Evolutionary conservation across 2,797 vertebrate species (phyloP).

Genomic region (Mareca strepera): DNA sequence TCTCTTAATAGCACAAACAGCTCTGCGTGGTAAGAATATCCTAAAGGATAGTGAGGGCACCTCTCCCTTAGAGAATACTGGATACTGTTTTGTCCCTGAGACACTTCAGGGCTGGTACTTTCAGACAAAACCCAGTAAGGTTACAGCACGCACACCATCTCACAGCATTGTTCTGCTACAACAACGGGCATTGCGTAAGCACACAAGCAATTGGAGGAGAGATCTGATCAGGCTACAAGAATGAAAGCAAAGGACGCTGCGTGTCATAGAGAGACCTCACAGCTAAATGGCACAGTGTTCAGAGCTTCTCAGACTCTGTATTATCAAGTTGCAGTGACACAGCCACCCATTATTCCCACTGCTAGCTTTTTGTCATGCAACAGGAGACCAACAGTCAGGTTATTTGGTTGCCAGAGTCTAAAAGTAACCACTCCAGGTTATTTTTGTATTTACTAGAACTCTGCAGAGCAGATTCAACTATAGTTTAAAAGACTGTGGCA

Average conservation of each 20-base stretch:
- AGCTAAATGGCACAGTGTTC: slow-evolving; percentile 41
- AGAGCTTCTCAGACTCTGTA: slow-evolving; percentile 24
- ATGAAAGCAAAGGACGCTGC: neutral
- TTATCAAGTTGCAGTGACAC: slow-evolving; percentile 61
- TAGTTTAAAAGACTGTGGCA: neutral
- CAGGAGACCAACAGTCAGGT: neutral
- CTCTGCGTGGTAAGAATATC: slow-evolving; percentile 33
- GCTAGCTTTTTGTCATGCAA: slow-evolving; percentile 24
- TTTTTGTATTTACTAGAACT: neutral
- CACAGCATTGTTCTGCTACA: slow-evolving; percentile 19
- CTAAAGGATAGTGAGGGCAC: neutral
- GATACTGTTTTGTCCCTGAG: slow-evolving; percentile 1
- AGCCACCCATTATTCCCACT: slow-evolving; percentile 36
- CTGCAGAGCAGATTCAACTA: neutral
- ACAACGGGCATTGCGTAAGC: neutral
- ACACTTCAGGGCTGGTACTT: neutral
- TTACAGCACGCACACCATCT: neutral
- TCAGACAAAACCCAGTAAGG: neutral
- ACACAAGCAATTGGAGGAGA: slow-evolving; percentile 23
- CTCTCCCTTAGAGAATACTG: neutral
- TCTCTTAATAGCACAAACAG: neutral
- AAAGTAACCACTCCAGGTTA: neutral
- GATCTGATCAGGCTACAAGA: neutral
- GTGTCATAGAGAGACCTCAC: slow-evolving; percentile 23
- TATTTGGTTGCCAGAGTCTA: neutral